Base-by-base conservation (phyloP, 2,888 invertebrate genomes). In the Panopea generosa region DNA sequence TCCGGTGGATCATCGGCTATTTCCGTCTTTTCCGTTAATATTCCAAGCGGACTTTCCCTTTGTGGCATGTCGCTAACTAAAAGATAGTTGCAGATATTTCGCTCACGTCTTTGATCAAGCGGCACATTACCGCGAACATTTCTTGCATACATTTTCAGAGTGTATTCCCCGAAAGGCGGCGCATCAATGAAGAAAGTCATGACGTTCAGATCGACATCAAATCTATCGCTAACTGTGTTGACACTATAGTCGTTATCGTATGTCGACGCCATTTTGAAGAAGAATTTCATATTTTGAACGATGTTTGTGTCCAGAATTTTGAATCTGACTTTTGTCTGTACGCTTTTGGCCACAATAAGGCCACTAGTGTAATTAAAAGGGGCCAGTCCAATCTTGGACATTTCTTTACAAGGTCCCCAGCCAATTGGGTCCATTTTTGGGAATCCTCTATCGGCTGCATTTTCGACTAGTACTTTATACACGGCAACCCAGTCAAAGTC, bases 71-170 rank as follows among this genome's bases (percentile, higher is more conserved):
- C 81, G 53, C 83, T 84, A 20, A 84, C 78, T 9, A 87, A 68
- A 16, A 86, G 72, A 69, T 86, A 87, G 56, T 90, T 91, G 65
- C 90, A 90, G 29, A 91, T 84, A 69, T 91, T 90, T 14, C 73
- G 70, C 47, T 87, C 76, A 18, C 52, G 45, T 24, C 76, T 69
- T 57, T 76, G 65, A 7, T 69, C 61, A 14, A 55, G 18, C 1
- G 81, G 60, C 7, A 74, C 66, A 27, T 74, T 70, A 7, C 77
- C 81, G 7, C 74, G 70, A 4, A 81, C 81, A 56, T 81, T 81
- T 68, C 77, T 52, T 2, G 81, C 63, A 33, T 55, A 81, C 81
- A 81, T 81, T 56, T 81, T 81, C 22, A 81, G 43, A 2, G 81
- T 81, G 52, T 81, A 81, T 33, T 81, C 81, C n/a, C 81, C 81